phyloP scores from a whole-genome alignment of 2,888 invertebrate genomes.

The Melipona bicolor region DNA sequence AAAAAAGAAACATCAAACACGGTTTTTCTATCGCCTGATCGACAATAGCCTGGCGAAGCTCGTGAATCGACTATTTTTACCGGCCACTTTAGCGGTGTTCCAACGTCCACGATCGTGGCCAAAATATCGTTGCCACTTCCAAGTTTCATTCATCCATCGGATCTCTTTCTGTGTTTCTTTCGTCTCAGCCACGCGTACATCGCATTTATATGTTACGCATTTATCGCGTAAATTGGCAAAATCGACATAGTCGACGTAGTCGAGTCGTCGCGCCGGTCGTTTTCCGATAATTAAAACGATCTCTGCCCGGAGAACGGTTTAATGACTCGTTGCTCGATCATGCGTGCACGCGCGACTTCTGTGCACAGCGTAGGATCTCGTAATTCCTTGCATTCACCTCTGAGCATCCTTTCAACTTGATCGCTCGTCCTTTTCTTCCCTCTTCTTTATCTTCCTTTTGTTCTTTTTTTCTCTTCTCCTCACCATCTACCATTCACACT shows the following conservation, averaged over 20 bases:
- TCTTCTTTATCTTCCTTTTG: background rate
- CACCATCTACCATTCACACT: background rate
- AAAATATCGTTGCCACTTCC: background rate
- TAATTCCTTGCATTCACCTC: slow-evolving; percentile 36
- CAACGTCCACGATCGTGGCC: slow-evolving; percentile 4
- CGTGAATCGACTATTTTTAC: slow-evolving; percentile 29
- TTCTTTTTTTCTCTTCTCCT: slow-evolving; percentile 9
- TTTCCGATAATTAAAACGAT: slow-evolving; percentile 28
- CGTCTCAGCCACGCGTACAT: background rate
- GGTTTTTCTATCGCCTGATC: background rate
- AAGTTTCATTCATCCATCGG: slow-evolving; percentile 34
- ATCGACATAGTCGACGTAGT: background rate
- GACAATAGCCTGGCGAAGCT: background rate
- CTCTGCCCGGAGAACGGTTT: slow-evolving; percentile 16
- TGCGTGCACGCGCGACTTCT: slow-evolving; percentile 23
- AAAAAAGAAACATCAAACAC: background rate
- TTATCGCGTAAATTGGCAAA: slow-evolving; percentile 12
- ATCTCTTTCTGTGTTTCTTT: background rate
- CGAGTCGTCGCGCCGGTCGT: background rate
- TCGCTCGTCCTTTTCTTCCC: slow-evolving; percentile 1
- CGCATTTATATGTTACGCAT: background rate
- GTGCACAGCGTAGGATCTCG: slow-evolving; percentile 9
- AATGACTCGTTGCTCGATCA: slow-evolving; percentile 9
- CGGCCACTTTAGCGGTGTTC: slow-evolving; percentile 24
- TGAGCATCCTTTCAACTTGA: slow-evolving; percentile 35